Evolutionary conservation across 2,113 vertebrate species (phyloP).

Genomic region (Cryptotis parvus): DNA sequence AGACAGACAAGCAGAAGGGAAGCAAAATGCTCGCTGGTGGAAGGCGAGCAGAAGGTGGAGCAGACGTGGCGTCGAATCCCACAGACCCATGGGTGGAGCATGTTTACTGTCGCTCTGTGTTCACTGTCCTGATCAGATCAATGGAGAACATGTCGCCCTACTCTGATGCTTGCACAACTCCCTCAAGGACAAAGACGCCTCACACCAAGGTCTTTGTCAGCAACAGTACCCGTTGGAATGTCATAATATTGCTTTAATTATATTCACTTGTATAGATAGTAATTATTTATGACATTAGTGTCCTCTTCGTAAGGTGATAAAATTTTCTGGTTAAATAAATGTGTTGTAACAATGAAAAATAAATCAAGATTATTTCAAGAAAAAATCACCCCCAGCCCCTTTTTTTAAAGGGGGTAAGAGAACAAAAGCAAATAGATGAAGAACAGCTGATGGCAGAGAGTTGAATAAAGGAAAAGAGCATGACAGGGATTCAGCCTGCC

Average conservation of each 20-base stretch:
- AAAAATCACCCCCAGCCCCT: background rate
- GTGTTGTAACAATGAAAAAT: constrained; percentile 27
- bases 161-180: background rate
- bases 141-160: background rate
- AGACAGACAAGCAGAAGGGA: background rate
- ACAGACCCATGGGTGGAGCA: background rate
- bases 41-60: background rate
- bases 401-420: background rate
- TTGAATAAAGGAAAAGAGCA: background rate
- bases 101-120: background rate
- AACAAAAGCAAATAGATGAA: background rate
- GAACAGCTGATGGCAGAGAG: background rate
- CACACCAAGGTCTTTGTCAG: background rate
- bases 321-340: constrained; percentile 43
- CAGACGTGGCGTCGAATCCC: background rate
- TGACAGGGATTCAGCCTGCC: background rate
- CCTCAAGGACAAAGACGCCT: constrained; percentile 9
- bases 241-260: background rate
- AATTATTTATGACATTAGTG: constrained; percentile 8
- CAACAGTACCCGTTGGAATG: background rate
- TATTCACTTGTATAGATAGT: background rate
- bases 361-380: background rate
- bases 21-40: background rate
- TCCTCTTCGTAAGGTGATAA: background rate
- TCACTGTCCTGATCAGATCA: background rate